A percentile compares a stretch with the other conserved stretches of the same genome.
Evolutionary conservation across 2,888 invertebrate species (phyloP).

Genomic region (Plebejus anna): DNA sequence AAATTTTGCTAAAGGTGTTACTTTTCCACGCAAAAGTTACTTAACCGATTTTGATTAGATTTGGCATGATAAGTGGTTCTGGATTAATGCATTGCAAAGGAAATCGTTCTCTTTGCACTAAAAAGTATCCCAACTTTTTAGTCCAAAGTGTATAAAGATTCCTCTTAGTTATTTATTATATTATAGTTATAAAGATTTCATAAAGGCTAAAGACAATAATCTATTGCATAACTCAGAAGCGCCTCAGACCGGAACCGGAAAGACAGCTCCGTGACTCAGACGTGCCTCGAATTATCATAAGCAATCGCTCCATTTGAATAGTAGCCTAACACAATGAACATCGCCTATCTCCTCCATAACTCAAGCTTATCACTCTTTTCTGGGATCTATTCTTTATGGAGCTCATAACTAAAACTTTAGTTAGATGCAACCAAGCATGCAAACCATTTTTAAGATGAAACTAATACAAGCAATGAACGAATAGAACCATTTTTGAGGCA

Average conservation of each 20-base stretch:
- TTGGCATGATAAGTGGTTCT: too few species aligned
- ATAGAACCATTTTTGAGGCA: too few species aligned
- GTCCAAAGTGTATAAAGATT: neutral
- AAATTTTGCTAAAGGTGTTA: too few species aligned
- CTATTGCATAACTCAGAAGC: conserved; percentile 2
- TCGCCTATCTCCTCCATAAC: conserved; percentile 9
- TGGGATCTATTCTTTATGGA: neutral
- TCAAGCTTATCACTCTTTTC: neutral
- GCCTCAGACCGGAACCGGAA: conserved; percentile 24
- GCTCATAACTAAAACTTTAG: neutral
- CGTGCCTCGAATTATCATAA: conserved; percentile 21
- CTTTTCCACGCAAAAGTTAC: too few species aligned
- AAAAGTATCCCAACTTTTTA: neutral
- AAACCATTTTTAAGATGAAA: too few species aligned
- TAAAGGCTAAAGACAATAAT: neutral
- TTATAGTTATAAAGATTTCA: too few species aligned
- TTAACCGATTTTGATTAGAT: too few species aligned
- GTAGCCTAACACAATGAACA: conserved; percentile 18
- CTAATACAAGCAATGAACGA: too few species aligned
- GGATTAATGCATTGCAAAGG: too few species aligned
- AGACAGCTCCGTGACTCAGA: neutral
- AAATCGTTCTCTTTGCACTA: too few species aligned
- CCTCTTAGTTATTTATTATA: too few species aligned
- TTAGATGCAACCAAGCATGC: neutral
- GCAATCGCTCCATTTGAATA: conserved; percentile 15